A percentile compares a stretch with the other conserved stretches of the same genome.
Conservation (phyloP, 2,888 invertebrate species). For the Pristionchus mayeri region DNA sequence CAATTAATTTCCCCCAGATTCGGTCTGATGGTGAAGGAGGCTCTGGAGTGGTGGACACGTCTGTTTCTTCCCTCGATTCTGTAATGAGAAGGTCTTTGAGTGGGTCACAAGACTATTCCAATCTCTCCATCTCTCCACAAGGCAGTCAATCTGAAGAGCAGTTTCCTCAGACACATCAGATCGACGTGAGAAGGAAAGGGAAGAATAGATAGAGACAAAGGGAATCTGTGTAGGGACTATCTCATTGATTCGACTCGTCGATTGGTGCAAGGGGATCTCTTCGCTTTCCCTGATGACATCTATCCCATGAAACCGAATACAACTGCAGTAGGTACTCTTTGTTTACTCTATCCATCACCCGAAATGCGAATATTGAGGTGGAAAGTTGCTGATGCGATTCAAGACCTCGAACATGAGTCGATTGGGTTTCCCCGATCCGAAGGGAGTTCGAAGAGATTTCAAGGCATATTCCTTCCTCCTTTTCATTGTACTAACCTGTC, state of each 20-base stretch:
- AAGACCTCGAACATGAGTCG: conserved; percentile 4
- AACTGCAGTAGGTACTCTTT: background rate
- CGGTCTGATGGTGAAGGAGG: background rate
- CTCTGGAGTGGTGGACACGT: conserved; percentile 14
- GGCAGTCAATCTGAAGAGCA: conserved; percentile 18
- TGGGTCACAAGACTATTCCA: background rate
- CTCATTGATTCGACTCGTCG: background rate
- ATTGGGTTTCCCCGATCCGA: conserved; percentile 2
- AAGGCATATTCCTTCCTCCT: background rate
- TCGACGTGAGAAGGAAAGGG: no score
- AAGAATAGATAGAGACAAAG: no score
- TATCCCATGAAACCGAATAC: conserved; percentile 10
- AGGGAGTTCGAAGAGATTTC: conserved; percentile 6
- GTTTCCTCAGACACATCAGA: conserved; percentile 10
- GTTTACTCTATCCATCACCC: background rate
- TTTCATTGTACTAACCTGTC: no score
- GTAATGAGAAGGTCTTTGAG: background rate
- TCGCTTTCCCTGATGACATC: conserved; percentile 16
- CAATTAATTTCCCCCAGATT: background rate
- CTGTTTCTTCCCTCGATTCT: background rate
- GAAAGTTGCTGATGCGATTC: background rate
- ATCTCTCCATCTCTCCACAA: conserved; percentile 18
- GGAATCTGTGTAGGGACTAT: background rate
- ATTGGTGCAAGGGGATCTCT: background rate
- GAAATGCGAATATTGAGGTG: background rate